Base-by-base conservation (phyloP, 2,888 invertebrate species). In the Morinoia aosen region DNA sequence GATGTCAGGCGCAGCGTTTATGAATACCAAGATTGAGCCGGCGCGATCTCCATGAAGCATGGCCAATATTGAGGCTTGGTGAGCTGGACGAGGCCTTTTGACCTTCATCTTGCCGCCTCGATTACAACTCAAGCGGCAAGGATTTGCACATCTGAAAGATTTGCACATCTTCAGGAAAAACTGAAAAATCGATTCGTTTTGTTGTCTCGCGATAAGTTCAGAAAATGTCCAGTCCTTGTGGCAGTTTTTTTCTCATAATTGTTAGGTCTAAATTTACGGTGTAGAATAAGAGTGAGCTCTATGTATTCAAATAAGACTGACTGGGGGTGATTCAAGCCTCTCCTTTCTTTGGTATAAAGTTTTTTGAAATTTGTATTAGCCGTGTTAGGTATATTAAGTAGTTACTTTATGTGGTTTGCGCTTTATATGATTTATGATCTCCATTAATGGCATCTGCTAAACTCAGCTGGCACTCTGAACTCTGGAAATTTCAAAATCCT, bases 21-120 rank as follows among this genome's bases (percentile, higher is more conserved):
- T 90, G 90, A 90, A 90, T 90, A 10, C 90, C 90, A 40, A 90
- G 90, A 90, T 90, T 90, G 40, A 90, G 90, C 90, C 10, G 8
- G 33, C 14, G 19, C 90, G 90, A 90, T 90, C 40, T 40, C 12
- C 90, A 90, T 90, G 48, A 90, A 90, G 40, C 90, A 16, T 0
- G 48, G 40, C 90, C 40, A 40, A 90, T 90, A 90, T 90, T 48
- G 19, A 48, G 90, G 19, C 40, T 40, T 90, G 40, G 40, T 40
- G 90, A 76, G 76, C 19, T 33, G 76, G 76, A 76, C 76, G 19
- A 76, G 33, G 76, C 76, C 76, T 76, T 76, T 33, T 76, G 76
- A 76, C 76, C 76, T 76, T 76, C 76, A 76, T 76, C 33, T 76
- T 33, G 33, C 8, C 3, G 76, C 76, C 7, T 33, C 33, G 76